Evolutionary conservation across 1,140 invertebrate genomes (phyloP).

Genomic region (Panulirus ornatus): DNA sequence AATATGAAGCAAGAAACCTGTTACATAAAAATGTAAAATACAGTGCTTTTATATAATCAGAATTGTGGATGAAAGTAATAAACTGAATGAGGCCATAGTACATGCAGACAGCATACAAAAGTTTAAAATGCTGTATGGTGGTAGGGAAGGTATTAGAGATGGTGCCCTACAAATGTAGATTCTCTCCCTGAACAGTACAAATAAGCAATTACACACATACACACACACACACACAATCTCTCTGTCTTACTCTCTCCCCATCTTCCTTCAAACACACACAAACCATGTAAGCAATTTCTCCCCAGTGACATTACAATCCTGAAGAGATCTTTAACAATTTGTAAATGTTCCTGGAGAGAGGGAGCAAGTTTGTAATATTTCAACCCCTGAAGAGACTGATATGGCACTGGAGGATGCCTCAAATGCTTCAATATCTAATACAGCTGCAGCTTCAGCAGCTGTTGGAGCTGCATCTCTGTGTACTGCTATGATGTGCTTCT

Average conservation of each 20-base stretch:
- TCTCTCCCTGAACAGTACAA: background rate
- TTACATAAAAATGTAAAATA: no score
- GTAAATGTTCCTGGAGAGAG: constrained; percentile 3
- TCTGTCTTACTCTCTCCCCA: background rate
- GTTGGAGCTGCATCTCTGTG: constrained; percentile 46
- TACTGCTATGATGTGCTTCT: constrained; percentile 63
- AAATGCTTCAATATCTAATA: constrained; percentile 8
- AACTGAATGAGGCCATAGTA: no score
- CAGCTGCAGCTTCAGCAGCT: background rate
- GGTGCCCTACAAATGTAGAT: no score
- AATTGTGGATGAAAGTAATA: no score
- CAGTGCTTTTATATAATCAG: no score
- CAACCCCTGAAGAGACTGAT: background rate
- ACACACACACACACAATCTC: background rate
- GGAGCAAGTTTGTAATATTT: constrained; percentile 10
- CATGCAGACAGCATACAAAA: no score
- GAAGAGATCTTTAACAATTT: background rate
- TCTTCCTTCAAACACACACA: background rate
- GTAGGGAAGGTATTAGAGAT: no score
- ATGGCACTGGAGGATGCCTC: constrained; percentile 7
- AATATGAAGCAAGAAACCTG: no score
- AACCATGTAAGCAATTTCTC: background rate
- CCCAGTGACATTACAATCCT: background rate
- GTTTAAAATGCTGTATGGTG: no score
- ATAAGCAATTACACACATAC: background rate